Evolutionary conservation across 2,797 vertebrate species (phyloP), one percentile per base, ranked within the genome.

Genomic region (Tapera naevia): DNA sequence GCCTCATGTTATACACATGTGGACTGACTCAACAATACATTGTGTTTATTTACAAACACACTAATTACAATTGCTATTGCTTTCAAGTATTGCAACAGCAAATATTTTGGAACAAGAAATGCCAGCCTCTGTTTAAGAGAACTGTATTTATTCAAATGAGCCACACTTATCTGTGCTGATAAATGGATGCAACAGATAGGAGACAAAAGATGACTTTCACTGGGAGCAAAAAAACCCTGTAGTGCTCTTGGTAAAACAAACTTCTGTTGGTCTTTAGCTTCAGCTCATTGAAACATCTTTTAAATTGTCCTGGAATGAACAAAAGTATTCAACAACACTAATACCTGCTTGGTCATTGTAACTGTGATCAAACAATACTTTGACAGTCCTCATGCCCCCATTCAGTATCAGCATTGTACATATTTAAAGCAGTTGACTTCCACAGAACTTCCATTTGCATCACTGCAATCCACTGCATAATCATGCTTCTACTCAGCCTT

Each of bases 271-370:
- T 65, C 73, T 97, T 95, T 65, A 81, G 17, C 30, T 76, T 70
- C 41, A 33, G 39, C 6, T 70, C 70, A 89, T 45, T 95, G 48
- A 91, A 76, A 76, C 91, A 60, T 87, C 90, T 82, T 95, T 75
- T 62, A 92, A 88, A 75, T 91, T 87, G 50, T 71, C 91, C 70
- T 76, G 48, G 78, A 92, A 92, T 27, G 13, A 94, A 91, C 43
- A 91, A 79, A 79, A 72, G 13, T 62, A 71, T 48, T 65, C 72
- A 73, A 75, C 11, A 33, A 33, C 9, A 6, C 18, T 41, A 86
- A 83, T 50, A 92, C 18, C 85, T 54, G 27, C 27, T 85, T 91
- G 30, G 14, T 75, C 4, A 37, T 53, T 66, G 17, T 48, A 80
- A 28, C 28, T 85, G 41, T 46, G 45, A 46, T 79, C 17, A 69